phyloP scores from a whole-genome alignment of 2,888 invertebrate species.

The Hetaerina titia region DNA sequence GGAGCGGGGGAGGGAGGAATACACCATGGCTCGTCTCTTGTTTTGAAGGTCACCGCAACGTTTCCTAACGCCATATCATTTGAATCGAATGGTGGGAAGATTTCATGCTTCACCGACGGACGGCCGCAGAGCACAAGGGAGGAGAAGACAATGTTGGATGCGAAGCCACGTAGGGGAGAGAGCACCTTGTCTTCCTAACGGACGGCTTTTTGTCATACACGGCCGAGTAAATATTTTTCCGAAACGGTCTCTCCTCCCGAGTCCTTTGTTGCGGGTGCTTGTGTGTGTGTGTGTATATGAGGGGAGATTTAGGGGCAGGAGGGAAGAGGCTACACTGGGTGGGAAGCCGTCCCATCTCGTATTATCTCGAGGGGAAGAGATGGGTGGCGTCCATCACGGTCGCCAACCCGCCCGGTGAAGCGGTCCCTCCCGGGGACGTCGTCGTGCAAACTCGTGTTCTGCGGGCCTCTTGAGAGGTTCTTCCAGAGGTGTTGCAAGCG shows the following conservation, averaged over 20 bases:
- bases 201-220: conserved; percentile 11
- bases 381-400: conserved; percentile 10
- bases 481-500: neutral
- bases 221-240: conserved; percentile 25
- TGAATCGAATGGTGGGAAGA: neutral
- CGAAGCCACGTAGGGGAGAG: neutral
- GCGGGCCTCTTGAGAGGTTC: too few species aligned
- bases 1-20: neutral
- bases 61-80: conserved; percentile 1
- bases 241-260: neutral
- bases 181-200: conserved; percentile 3
- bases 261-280: neutral
- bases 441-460: neutral
- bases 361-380: neutral
- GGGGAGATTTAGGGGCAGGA: neutral
- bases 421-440: neutral
- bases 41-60: neutral
- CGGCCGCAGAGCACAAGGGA: neutral
- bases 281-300: neutral
- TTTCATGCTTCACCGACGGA: neutral
- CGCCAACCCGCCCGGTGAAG: neutral
- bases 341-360: neutral
- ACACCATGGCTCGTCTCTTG: neutral
- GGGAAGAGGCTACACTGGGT: neutral
- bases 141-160: conserved; percentile 24